Base-by-base conservation (phyloP, 2,888 invertebrate species). In the Drosophila paranaensis region DNA sequence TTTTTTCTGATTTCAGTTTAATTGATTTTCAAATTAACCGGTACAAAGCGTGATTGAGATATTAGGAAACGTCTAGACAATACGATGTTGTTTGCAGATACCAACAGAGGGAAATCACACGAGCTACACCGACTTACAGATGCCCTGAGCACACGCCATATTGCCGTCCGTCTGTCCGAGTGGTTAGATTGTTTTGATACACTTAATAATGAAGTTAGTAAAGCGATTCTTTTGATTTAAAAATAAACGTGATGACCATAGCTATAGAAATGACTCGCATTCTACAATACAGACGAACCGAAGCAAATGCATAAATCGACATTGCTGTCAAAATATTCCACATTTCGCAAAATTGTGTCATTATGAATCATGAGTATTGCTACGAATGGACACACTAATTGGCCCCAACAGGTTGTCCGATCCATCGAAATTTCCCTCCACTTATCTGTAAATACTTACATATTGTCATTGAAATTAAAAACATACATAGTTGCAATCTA, bases 21-120 rank as follows among this genome's bases (percentile, higher is more conserved):
- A 50, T 50, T 50, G 48, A 50, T 33, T 33, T 50, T 11, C n/a
- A 6, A 33, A 50, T 50, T 50, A 33, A 1, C 30, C 33, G 48
- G 16, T 50, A 2, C 30, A 16, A 6, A 16, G 16, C 48, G 33
- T 33, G 30, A 16, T 50, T 50, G 11, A 33, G 16, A 30, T 8
- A 48, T 48, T 33, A 33, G 30, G 0, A 11, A 48, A 16, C n/a
- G 0, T n/a, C n/a, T 9, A 6, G 9, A 9, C 3, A 42, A 11
- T 11, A 16, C 6, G 16, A 50, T 33, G 16, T 16, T 33, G 16
- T 1, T 3, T 33, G 2, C 1, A 50, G 48, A 50, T 33, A 48
- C 6, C 10, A 11, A 16, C 16, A 16, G 16, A 33, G 30, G 10
- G n/a, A 5, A 48, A 30, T 8, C n/a, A n/a, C 2, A 2, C n/a